Evolutionary conservation across 2,888 invertebrate genomes (phyloP).

Genomic region (Leucophenga montana): DNA sequence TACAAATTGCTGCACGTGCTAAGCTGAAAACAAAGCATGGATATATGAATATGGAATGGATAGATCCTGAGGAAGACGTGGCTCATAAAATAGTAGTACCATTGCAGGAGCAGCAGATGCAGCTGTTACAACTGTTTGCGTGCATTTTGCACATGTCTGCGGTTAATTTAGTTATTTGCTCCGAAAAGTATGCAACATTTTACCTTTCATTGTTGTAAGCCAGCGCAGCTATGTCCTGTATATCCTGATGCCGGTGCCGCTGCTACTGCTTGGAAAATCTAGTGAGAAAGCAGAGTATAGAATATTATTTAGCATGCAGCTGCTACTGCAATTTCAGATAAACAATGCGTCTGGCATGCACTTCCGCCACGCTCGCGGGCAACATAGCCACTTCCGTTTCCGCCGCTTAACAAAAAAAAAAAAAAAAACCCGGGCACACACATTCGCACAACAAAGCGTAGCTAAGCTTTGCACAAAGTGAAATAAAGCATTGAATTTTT

Average conservation of each 20-base stretch:
- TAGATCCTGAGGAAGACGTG: not conserved
- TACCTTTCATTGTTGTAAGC: constrained; percentile 24
- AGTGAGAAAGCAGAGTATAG: too few relatives aligned
- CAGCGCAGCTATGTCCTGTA: too few relatives aligned
- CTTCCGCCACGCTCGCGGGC: too few relatives aligned
- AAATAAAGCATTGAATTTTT: not conserved
- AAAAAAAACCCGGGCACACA: not conserved
- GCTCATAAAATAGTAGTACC: not conserved
- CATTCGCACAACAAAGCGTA: not conserved
- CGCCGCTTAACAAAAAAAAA: not conserved
- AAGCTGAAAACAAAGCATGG: not conserved
- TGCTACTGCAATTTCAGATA: too few relatives aligned
- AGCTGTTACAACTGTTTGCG: constrained; percentile 1
- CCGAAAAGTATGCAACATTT: constrained; percentile 30
- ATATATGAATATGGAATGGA: too few relatives aligned
- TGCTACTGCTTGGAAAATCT: too few relatives aligned
- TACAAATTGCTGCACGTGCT: constrained; percentile 21
- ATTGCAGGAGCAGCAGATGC: not conserved
- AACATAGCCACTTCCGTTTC: too few relatives aligned
- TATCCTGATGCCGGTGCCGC: too few relatives aligned
- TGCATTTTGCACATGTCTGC: constrained; percentile 28
- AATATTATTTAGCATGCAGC: too few relatives aligned
- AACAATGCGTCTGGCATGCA: too few relatives aligned
- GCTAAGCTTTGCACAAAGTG: not conserved
- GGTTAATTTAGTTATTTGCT: constrained; percentile 34